Conservation (phyloP, 2,113 vertebrate genomes). For the Circaetus gallicus region DNA sequence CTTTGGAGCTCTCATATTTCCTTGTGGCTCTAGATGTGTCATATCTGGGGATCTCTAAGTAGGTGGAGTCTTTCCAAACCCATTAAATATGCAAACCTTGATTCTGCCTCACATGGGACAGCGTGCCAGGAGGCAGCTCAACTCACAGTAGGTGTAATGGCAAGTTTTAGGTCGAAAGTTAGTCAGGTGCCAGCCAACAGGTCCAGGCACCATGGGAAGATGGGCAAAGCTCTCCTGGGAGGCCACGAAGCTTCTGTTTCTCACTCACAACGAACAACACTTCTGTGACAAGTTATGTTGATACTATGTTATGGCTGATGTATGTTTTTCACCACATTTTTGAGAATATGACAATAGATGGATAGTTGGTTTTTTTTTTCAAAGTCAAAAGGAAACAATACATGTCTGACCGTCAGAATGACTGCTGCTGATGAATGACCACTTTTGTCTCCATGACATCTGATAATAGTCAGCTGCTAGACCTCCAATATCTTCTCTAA, state of each 20-base stretch:
- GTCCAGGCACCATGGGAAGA: background rate
- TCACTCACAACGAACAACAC: background rate
- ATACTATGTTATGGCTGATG: slow-evolving; percentile 12
- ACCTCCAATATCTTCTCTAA: background rate
- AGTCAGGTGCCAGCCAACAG: background rate
- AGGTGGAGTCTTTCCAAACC: background rate
- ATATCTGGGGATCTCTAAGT: background rate
- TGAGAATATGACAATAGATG: background rate
- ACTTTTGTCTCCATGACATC: background rate
- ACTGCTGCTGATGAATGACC: background rate
- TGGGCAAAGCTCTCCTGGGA: background rate
- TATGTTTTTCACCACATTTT: background rate
- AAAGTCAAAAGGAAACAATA: background rate
- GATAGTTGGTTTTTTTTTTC: background rate
- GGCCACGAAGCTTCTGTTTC: background rate
- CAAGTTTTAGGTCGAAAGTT: background rate
- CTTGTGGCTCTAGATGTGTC: background rate
- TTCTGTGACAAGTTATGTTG: background rate
- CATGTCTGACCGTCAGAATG: background rate
- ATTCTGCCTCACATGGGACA: background rate
- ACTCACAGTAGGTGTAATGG: background rate
- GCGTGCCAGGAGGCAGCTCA: background rate
- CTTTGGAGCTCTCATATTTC: fast-evolving
- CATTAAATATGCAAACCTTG: background rate
- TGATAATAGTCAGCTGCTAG: background rate